These are phyloP conservation scores for Spilosoma lubricipeda DNA, from an alignment of 2,888 invertebrate species.

Conservation along the genomic window DNA sequence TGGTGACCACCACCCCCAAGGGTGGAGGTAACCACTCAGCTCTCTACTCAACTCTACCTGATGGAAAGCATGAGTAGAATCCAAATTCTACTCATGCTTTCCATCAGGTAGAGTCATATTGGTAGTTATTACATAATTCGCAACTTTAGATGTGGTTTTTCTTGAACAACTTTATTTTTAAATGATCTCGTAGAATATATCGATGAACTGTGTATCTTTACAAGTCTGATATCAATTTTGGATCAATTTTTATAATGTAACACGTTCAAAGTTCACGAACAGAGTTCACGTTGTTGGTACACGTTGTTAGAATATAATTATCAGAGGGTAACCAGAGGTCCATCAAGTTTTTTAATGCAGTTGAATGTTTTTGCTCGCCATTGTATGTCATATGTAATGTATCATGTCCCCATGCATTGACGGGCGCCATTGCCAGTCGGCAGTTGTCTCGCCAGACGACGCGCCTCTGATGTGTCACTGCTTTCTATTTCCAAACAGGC, in stretches of 20 bases:
- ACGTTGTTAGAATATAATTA: background rate
- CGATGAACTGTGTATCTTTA: too few species aligned
- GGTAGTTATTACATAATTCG: too few species aligned
- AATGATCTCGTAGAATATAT: too few species aligned
- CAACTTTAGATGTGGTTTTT: too few species aligned
- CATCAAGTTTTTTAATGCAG: background rate
- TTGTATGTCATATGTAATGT: constrained; percentile 31
- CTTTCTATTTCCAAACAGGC: constrained; percentile 79
- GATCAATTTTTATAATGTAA: background rate
- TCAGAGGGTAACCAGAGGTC: background rate
- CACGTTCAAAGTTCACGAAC: background rate
- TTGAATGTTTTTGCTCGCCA: constrained; percentile 18
- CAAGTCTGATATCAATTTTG: background rate
- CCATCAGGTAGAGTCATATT: too few species aligned
- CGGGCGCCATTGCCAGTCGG: constrained; percentile 53
- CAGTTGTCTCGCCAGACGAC: constrained; percentile 59
- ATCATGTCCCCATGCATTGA: constrained; percentile 47
- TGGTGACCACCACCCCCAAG: too few species aligned
- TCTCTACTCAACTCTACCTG: too few species aligned
- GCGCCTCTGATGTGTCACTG: constrained; percentile 72
- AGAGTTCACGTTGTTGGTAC: background rate
- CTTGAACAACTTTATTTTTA: too few species aligned
- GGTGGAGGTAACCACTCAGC: too few species aligned
- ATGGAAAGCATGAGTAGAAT: too few species aligned
- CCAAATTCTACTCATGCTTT: too few species aligned